Conservation (phyloP, 2,113 vertebrate species). For the Lophius piscatorius region DNA sequence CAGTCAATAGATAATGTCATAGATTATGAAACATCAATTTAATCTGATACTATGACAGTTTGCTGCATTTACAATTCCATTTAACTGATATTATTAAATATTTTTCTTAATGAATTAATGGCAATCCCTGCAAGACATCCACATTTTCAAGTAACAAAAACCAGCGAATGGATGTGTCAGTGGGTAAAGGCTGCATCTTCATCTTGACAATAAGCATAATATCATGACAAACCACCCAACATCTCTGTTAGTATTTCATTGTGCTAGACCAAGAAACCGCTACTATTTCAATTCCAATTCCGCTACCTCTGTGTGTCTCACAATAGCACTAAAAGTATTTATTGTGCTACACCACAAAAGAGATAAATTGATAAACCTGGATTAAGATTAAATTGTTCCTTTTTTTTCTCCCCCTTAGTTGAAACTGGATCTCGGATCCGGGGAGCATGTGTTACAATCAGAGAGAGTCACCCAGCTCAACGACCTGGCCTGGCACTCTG, state of each 20-base stretch:
- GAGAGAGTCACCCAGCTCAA: constrained; percentile 82
- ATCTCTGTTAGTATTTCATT: background rate
- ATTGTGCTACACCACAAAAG: background rate
- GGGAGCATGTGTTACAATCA: constrained; percentile 80
- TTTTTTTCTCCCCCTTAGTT: constrained; percentile 79
- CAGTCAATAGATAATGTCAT: background rate
- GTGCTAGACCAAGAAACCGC: background rate
- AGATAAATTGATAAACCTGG: background rate
- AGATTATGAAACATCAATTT: background rate
- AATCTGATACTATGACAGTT: background rate
- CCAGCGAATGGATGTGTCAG: too few relatives aligned
- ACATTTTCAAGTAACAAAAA: too few relatives aligned
- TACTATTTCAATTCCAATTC: background rate
- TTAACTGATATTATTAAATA: too few relatives aligned
- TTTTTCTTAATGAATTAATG: too few relatives aligned
- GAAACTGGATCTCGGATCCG: constrained; percentile 83
- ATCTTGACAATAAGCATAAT: background rate
- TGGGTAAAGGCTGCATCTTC: too few relatives aligned
- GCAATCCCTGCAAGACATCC: too few relatives aligned
- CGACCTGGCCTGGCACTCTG: constrained; percentile 87
- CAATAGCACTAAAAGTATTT: background rate
- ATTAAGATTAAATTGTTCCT: constrained; percentile 3
- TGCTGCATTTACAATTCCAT: too few relatives aligned
- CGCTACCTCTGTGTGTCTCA: too few relatives aligned
- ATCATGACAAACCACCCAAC: background rate